These are phyloP conservation scores for Crypturellus undulatus DNA, from an alignment of 2,113 vertebrate genomes.

Conservation along the genomic window DNA sequence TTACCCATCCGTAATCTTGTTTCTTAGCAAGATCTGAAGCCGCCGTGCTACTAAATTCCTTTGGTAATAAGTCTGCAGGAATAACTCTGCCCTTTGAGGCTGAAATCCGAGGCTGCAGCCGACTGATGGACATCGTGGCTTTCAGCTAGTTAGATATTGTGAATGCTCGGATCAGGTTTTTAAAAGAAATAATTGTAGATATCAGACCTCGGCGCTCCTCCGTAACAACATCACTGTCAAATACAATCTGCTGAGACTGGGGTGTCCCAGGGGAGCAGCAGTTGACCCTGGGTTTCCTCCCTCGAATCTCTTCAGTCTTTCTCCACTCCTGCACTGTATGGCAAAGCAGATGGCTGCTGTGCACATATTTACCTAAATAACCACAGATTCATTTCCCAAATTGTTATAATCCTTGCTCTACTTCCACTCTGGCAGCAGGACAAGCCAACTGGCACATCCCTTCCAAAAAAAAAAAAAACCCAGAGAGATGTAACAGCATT, in stretches of 20 bases:
- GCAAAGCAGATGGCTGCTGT: too few species aligned
- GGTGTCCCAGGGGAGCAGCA: too few species aligned
- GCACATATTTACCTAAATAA: neutral
- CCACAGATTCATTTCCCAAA: neutral
- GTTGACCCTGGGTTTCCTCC: neutral
- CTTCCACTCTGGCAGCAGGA: neutral
- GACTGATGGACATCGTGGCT: conserved; percentile 4
- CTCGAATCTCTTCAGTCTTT: neutral
- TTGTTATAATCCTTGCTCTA: too few species aligned
- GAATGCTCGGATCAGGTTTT: neutral
- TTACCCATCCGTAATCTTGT: conserved; percentile 42
- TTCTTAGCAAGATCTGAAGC: conserved; percentile 15
- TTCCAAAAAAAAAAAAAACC: too few species aligned
- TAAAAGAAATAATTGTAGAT: neutral
- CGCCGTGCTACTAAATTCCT: neutral
- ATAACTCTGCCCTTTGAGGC: conserved; percentile 33
- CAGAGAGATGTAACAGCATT: neutral
- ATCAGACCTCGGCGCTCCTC: neutral
- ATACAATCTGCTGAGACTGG: neutral
- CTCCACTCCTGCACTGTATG: neutral
- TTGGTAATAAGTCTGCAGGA: conserved; percentile 8
- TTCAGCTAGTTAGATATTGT: neutral
- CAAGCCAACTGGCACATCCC: neutral
- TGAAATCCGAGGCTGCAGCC: neutral
- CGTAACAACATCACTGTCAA: neutral